Conservation (phyloP, 2,888 invertebrate genomes). For the Pilophorus perplexus region DNA sequence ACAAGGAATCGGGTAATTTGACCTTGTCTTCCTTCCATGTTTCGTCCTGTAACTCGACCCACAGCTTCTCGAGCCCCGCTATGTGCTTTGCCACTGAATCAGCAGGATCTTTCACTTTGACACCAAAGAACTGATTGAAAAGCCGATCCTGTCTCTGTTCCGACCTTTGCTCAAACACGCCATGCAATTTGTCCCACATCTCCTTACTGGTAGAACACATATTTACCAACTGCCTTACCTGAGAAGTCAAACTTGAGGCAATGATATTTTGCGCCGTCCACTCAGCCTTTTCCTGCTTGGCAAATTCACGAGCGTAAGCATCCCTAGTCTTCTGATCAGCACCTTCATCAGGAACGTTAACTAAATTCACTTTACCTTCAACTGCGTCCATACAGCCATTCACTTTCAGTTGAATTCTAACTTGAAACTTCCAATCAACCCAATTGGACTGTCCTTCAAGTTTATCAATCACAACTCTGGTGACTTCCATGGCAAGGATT, state of each 20-base stretch:
- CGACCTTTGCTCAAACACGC: conserved; percentile 37
- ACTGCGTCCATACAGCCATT: conserved; percentile 30
- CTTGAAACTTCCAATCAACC: conserved; percentile 37
- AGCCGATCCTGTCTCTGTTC: conserved; percentile 41
- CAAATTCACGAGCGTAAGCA: neutral
- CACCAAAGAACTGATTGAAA: conserved; percentile 39
- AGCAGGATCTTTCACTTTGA: conserved; percentile 29
- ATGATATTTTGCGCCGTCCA: conserved; percentile 14
- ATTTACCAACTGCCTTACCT: conserved; percentile 17
- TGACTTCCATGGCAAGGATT: conserved; percentile 29
- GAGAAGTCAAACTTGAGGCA: neutral
- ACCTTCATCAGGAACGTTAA: neutral
- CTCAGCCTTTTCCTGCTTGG: neutral
- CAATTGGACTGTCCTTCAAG: conserved; percentile 39
- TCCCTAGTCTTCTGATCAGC: neutral
- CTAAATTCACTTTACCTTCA: conserved; percentile 2
- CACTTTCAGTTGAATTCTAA: conserved; percentile 35
- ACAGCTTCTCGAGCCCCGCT: conserved; percentile 37
- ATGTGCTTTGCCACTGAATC: conserved; percentile 39
- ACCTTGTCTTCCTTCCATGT: conserved; percentile 41
- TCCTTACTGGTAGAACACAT: conserved; percentile 20
- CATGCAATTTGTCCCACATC: conserved; percentile 38
- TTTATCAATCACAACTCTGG: conserved; percentile 33
- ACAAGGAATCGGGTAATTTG: conserved; percentile 1
- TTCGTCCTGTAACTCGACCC: conserved; percentile 38